A percentile compares a stretch with the other conserved stretches of the same genome.
These are phyloP conservation scores for Eupithecia subumbrata DNA, from an alignment of 2,888 invertebrate species.

Conservation along the genomic window DNA sequence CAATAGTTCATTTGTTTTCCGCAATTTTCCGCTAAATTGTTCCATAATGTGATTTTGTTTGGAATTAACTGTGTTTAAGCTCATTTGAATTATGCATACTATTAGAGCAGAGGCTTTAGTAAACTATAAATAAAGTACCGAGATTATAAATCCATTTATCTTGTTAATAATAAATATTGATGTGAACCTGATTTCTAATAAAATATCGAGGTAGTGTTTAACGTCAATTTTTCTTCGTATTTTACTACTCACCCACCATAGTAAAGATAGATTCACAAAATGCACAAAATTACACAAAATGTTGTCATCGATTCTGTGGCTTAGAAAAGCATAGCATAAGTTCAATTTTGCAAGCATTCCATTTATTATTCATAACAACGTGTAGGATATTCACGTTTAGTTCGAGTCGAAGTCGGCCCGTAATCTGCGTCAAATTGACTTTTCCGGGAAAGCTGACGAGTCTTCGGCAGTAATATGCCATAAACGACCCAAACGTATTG, in stretches of 20 bases:
- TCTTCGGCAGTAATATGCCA: slow-evolving; percentile 77
- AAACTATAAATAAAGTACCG: not conserved
- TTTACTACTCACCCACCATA: not conserved
- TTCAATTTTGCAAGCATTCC: slow-evolving; percentile 43
- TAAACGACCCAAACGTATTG: slow-evolving; percentile 81
- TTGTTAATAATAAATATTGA: not conserved
- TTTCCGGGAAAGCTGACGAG: slow-evolving; percentile 79
- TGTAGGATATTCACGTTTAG: slow-evolving; percentile 68
- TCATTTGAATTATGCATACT: slow-evolving; percentile 25
- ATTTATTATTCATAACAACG: slow-evolving; percentile 65
- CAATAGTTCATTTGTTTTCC: slow-evolving; percentile 49
- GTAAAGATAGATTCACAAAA: no score
- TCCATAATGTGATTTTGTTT: slow-evolving; percentile 38
- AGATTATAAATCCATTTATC: no score
- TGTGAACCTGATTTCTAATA: not conserved
- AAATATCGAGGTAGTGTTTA: no score
- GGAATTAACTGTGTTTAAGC: slow-evolving; percentile 26
- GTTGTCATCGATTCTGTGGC: slow-evolving; percentile 53
- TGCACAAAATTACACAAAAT: no score
- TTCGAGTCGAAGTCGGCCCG: slow-evolving; percentile 68
- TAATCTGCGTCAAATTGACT: slow-evolving; percentile 82
- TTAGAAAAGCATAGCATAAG: slow-evolving; percentile 37
- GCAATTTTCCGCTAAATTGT: slow-evolving; percentile 42
- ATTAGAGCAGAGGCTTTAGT: not conserved
- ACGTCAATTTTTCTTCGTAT: not conserved